phyloP scores from a whole-genome alignment of 2,888 invertebrate species.

The Lithophane leautieri region DNA sequence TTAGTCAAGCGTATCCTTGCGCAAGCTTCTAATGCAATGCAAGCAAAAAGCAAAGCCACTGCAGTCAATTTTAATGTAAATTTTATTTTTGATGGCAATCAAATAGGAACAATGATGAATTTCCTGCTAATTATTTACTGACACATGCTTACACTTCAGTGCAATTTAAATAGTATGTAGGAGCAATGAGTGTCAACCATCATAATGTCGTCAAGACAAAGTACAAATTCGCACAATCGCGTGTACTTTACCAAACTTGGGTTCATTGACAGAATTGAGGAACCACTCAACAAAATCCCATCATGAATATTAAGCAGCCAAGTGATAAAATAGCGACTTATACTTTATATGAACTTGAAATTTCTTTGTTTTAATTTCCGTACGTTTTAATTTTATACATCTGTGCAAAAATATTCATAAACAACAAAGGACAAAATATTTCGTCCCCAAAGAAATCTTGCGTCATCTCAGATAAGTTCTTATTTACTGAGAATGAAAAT shows the following conservation, averaged over 20 bases:
- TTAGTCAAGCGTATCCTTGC: conserved; percentile 4
- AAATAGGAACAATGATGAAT: neutral
- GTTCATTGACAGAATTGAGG: conserved; percentile 31
- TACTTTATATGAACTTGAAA: conserved; percentile 13
- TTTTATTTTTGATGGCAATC: conserved; percentile 18
- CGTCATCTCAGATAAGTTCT: neutral
- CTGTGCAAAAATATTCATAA: neutral
- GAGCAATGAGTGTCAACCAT: neutral
- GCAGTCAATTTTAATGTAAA: conserved; percentile 24
- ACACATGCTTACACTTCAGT: neutral
- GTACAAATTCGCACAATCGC: conserved; percentile 28
- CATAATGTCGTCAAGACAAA: conserved; percentile 13
- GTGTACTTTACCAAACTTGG: conserved; percentile 20
- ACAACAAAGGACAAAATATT: neutral
- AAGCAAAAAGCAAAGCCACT: conserved; percentile 6
- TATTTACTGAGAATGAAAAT: neutral
- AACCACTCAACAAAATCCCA: conserved; percentile 23
- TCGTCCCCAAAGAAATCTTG: neutral
- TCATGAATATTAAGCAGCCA: conserved; percentile 34
- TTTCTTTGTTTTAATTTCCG: conserved; percentile 23
- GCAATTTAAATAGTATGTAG: conserved; percentile 20
- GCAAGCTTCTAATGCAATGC: conserved; percentile 42
- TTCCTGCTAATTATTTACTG: conserved; percentile 14
- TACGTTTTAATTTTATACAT: neutral
- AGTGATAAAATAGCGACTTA: conserved; percentile 15